Evolutionary conservation across 1,140 invertebrate species (phyloP).

Genomic region (Camponotus vicinus): DNA sequence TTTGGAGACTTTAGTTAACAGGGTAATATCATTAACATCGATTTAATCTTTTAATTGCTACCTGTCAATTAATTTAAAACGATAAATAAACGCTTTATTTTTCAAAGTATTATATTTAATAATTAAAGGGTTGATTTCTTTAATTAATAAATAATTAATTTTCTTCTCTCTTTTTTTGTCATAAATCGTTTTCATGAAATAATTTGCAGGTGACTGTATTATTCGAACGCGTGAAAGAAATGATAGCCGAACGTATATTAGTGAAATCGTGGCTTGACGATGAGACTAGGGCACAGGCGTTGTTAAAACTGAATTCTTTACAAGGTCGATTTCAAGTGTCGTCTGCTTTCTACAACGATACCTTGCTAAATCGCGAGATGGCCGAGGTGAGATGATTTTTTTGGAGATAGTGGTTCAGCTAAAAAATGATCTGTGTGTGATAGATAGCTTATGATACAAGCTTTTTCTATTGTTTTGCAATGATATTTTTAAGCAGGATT

Average conservation of each 20-base stretch:
- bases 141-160: neutral
- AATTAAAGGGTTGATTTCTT: neutral
- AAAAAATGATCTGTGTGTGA: neutral
- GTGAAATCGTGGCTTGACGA: conserved; percentile 89
- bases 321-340: conserved; percentile 87
- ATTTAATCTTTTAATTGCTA: neutral
- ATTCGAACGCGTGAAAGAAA: conserved; percentile 88
- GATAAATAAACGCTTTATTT: neutral
- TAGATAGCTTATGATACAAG: neutral
- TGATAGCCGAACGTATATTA: conserved; percentile 87
- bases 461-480: neutral
- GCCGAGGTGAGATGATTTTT: conserved; percentile 76
- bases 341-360: conserved; percentile 84
- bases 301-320: conserved; percentile 87
- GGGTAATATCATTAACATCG: conserved; percentile 73
- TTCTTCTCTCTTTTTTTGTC: neutral
- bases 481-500: neutral
- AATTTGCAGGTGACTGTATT: conserved; percentile 78
- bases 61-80: neutral
- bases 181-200: neutral
- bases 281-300: conserved; percentile 87
- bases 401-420: neutral
- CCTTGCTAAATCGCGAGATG: conserved; percentile 79
- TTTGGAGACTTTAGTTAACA: conserved; percentile 82
- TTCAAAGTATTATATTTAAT: neutral